A percentile compares a stretch with the other conserved stretches of the same genome.
phyloP scores from a whole-genome alignment of 2,888 invertebrate species.

The Pollenia labialis region DNA sequence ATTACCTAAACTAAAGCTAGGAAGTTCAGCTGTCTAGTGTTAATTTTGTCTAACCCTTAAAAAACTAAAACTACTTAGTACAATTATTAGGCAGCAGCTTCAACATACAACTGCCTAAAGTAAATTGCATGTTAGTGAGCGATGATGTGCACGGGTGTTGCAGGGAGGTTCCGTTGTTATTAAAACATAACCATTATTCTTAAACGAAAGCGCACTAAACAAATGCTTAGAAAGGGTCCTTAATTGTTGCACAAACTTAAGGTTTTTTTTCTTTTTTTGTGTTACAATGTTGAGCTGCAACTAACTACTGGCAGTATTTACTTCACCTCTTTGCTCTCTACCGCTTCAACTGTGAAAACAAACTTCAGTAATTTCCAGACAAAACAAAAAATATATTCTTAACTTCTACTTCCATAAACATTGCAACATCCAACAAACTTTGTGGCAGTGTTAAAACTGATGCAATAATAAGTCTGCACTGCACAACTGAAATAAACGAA shows the following conservation, averaged over 20 bases:
- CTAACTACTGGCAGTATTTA: conserved; percentile 41
- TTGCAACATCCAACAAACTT: conserved; percentile 15
- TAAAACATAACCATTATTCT: conserved; percentile 55
- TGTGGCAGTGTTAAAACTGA: conserved; percentile 37
- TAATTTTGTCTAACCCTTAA: conserved; percentile 40
- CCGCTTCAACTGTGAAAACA: background rate
- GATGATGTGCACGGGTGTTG: conserved; percentile 8
- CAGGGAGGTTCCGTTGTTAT: conserved; percentile 23
- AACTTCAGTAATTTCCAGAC: conserved; percentile 4
- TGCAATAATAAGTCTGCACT: conserved; percentile 67
- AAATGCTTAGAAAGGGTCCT: conserved; percentile 37
- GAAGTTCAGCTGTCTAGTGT: background rate
- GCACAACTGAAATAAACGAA: conserved; percentile 35
- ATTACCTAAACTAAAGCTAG: background rate
- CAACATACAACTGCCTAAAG: conserved; percentile 10
- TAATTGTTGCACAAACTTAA: conserved; percentile 66
- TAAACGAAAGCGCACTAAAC: conserved; percentile 24
- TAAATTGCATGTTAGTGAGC: conserved; percentile 8
- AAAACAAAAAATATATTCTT: conserved; percentile 39
- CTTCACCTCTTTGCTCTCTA: conserved; percentile 6
- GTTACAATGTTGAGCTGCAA: conserved; percentile 48
- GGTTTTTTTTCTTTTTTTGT: background rate
- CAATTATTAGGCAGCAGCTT: conserved; percentile 43
- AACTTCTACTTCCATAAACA: conserved; percentile 13
- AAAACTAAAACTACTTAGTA: conserved; percentile 44